Percentiles rank a stretch among this genome's conserved stretches.
Conservation (phyloP, 2,113 vertebrate genomes). For the Plectropomus leopardus region DNA sequence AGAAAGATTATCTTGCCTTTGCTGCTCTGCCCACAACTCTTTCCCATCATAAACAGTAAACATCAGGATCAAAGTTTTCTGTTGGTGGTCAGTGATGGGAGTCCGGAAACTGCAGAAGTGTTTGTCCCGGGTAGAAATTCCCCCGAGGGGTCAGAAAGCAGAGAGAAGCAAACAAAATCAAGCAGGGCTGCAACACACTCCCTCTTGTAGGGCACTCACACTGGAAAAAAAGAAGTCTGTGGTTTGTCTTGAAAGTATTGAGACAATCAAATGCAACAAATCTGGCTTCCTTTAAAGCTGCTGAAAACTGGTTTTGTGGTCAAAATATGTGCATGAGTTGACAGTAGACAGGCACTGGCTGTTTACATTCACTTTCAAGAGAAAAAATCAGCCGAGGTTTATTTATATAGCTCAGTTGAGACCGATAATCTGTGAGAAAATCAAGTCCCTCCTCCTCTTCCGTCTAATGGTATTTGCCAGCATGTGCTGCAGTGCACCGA, state of each 20-base stretch:
- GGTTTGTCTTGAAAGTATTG: neutral
- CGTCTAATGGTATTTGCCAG: too few relatives aligned
- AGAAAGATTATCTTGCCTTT: constrained; percentile 12
- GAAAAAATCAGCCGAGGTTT: neutral
- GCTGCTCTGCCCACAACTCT: constrained; percentile 20
- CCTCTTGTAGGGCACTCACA: neutral
- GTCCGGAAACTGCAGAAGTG: constrained; percentile 27
- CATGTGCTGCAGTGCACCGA: too few relatives aligned
- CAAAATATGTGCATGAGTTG: neutral
- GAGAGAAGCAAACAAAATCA: constrained; percentile 33
- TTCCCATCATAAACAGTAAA: constrained; percentile 23
- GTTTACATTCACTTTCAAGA: neutral
- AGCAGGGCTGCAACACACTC: neutral
- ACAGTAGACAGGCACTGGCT: neutral
- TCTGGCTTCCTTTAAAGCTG: neutral
- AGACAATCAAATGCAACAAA: neutral
- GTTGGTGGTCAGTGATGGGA: neutral
- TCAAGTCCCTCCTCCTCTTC: too few relatives aligned
- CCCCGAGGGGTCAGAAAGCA: constrained; percentile 11
- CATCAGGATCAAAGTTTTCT: constrained; percentile 4
- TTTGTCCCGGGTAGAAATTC: constrained; percentile 31
- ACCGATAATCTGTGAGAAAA: too few relatives aligned
- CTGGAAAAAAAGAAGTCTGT: neutral
- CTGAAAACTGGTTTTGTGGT: neutral
- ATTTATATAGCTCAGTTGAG: neutral